A percentile compares a stretch with the other conserved stretches of the same genome.
Evolutionary conservation across 1,140 invertebrate species (phyloP).

Genomic region (Elymnias hypermnestra): DNA sequence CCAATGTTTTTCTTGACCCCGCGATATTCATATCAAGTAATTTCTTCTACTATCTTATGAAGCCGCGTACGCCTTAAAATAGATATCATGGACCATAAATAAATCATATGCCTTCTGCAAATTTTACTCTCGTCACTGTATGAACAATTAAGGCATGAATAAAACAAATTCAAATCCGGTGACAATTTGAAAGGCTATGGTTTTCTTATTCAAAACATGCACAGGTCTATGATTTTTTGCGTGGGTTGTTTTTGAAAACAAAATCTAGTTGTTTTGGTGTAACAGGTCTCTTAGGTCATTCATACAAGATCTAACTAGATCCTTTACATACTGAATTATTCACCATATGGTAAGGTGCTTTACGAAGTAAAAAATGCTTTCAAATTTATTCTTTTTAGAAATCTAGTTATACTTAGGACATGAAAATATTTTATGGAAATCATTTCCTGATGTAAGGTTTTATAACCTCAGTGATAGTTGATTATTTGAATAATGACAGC

Average conservation of each 20-base stretch:
- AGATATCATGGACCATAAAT: too few species aligned
- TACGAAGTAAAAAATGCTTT: constrained; percentile 3
- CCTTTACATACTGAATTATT: constrained; percentile 9
- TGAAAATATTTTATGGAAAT: too few species aligned
- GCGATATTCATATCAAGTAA: too few species aligned
- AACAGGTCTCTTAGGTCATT: background rate
- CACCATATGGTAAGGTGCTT: background rate
- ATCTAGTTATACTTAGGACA: too few species aligned
- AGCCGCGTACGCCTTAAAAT: too few species aligned
- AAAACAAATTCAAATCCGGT: constrained; percentile 1
- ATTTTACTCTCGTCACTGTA: constrained; percentile 2
- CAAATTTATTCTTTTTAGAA: constrained; percentile 8
- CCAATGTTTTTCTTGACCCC: too few species aligned
- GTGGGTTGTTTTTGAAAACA: constrained; percentile 8
- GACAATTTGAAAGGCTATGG: background rate
- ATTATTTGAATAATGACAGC: too few species aligned
- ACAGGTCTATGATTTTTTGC: constrained; percentile 6
- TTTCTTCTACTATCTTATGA: too few species aligned
- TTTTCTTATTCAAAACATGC: constrained; percentile 4
- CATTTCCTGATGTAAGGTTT: too few species aligned
- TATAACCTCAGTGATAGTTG: too few species aligned
- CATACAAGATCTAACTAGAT: constrained; percentile 7
- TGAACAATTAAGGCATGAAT: constrained; percentile 1
- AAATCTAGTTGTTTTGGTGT: background rate
- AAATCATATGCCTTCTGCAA: background rate